Evolutionary conservation across 2,888 invertebrate genomes (phyloP).

Genomic region (Phyllotreta cruciferae): DNA sequence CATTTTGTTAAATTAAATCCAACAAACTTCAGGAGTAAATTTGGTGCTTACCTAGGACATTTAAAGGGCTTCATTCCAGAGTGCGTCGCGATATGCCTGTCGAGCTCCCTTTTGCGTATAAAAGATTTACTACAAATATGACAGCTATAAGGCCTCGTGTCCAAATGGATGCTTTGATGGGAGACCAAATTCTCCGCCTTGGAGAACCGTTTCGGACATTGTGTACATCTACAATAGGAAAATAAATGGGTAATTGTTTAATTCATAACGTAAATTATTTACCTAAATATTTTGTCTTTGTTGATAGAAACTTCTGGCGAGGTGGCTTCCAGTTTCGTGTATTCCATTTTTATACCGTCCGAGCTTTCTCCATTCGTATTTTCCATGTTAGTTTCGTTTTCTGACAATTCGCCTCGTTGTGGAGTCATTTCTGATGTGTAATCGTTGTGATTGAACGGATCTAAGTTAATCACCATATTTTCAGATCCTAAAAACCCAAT

Average conservation of each 20-base stretch:
- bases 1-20: constrained; percentile 2
- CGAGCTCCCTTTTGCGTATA: constrained; percentile 72
- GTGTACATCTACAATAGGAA: constrained; percentile 39
- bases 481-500: constrained; percentile 55
- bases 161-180: constrained; percentile 49
- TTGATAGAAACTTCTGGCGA: neutral
- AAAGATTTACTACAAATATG: constrained; percentile 73
- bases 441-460: constrained; percentile 64
- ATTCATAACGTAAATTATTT: constrained; percentile 1
- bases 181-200: constrained; percentile 48
- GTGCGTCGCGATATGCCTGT: constrained; percentile 72
- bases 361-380: constrained; percentile 21
- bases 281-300: constrained; percentile 23
- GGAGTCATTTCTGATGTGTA: constrained; percentile 46
- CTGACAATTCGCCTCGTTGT: constrained; percentile 42
- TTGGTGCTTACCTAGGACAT: constrained; percentile 61
- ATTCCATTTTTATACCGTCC: constrained; percentile 27
- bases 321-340: neutral
- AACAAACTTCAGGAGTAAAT: too few relatives aligned
- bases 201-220: constrained; percentile 49
- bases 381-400: constrained; percentile 41
- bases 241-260: neutral
- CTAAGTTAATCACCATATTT: constrained; percentile 67
- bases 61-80: constrained; percentile 73
- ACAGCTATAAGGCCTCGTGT: constrained; percentile 64